Percentiles rank a stretch among this genome's conserved stretches.
phyloP scores from a whole-genome alignment of 2,888 invertebrate species.

The Lasioglossum villosulum region DNA sequence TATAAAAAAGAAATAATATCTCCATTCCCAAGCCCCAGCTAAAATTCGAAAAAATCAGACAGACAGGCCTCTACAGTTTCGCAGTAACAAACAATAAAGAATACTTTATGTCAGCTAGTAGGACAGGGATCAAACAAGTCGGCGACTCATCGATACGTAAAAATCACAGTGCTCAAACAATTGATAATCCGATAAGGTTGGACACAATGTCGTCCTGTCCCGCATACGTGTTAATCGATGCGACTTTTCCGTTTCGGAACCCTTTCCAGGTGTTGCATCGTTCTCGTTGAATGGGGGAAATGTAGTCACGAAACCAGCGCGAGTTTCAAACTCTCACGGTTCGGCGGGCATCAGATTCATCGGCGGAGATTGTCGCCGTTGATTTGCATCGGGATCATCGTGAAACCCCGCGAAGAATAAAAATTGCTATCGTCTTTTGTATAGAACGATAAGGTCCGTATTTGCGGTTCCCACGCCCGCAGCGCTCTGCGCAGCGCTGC shows the following conservation, averaged over 20 bases:
- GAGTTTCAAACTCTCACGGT: conserved; percentile 48
- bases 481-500: not conserved
- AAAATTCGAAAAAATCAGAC: not conserved
- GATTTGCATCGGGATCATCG: conserved; percentile 46
- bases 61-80: not conserved
- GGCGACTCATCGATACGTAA: conserved; percentile 17
- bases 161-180: conserved; percentile 44
- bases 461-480: conserved; percentile 72
- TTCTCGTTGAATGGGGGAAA: not conserved
- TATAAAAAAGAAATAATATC: not conserved
- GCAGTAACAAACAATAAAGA: not conserved
- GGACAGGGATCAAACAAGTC: not conserved
- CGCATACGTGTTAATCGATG: conserved; percentile 52
- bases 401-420: conserved; percentile 45
- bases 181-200: conserved; percentile 35
- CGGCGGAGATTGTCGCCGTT: conserved; percentile 37
- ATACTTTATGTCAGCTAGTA: not conserved
- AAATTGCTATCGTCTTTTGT: conserved; percentile 63
- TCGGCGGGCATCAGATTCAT: conserved; percentile 27
- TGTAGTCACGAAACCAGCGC: conserved; percentile 37
- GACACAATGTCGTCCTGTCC: conserved; percentile 47
- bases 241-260: conserved; percentile 48
- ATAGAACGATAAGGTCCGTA: conserved; percentile 60
- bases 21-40: not conserved
- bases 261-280: conserved; percentile 35